phyloP scores from a whole-genome alignment of 2,888 invertebrate species.

The Azorinus chamasolen region DNA sequence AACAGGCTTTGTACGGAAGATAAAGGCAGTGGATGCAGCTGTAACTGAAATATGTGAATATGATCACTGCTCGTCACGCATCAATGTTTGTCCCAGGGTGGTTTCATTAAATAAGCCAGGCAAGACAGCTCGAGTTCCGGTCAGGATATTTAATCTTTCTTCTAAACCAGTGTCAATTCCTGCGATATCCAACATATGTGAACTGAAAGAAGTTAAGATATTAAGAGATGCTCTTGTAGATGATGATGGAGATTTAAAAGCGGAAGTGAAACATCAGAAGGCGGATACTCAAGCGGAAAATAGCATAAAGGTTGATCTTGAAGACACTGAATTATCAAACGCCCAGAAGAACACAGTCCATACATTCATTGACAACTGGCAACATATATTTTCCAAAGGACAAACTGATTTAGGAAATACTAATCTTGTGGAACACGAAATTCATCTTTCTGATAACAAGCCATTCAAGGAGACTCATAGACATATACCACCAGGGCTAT shows the following conservation, averaged over 20 bases:
- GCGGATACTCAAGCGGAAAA: not conserved
- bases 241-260: not conserved
- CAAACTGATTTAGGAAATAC: constrained; percentile 25
- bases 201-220: constrained; percentile 26
- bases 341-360: constrained; percentile 9
- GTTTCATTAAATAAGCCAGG: constrained; percentile 13
- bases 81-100: constrained; percentile 27
- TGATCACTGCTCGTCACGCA: not conserved
- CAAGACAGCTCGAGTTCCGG: constrained; percentile 25
- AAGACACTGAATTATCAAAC: constrained; percentile 2
- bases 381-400: constrained; percentile 19
- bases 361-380: constrained; percentile 18
- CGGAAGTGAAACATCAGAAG: not conserved
- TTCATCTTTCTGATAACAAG: constrained; percentile 15
- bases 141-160: constrained; percentile 23
- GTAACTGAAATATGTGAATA: constrained; percentile 17
- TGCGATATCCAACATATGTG: constrained; percentile 19
- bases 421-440: constrained; percentile 18
- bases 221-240: not conserved
- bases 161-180: constrained; percentile 11
- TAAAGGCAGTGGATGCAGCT: constrained; percentile 8
- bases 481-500: constrained; percentile 19
- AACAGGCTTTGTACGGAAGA: constrained; percentile 33
- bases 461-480: constrained; percentile 32
- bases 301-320: constrained; percentile 5